phyloP scores from a whole-genome alignment of 2,888 invertebrate genomes.

The Folsomia candida region DNA sequence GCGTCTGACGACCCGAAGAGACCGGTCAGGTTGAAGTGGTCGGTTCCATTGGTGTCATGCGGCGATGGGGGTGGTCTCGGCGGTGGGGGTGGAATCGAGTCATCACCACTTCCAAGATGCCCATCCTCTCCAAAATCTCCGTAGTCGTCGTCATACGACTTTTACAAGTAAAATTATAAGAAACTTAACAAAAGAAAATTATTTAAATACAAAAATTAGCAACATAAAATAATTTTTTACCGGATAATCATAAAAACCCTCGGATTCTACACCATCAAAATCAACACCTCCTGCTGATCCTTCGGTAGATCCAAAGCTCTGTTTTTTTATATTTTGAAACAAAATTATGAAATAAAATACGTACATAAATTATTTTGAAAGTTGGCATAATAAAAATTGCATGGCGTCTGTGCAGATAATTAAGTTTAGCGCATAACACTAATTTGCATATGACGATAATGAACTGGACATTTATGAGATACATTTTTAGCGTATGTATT shows the following conservation, averaged over 20 bases:
- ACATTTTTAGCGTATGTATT: too few species aligned
- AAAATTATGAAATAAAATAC: too few species aligned
- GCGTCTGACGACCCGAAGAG: too few species aligned
- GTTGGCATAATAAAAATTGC: too few species aligned
- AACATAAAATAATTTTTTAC: slow-evolving; percentile 16
- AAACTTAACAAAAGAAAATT: slow-evolving; percentile 16
- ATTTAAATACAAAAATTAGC: slow-evolving; percentile 10
- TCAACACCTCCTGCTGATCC: slow-evolving; percentile 38
- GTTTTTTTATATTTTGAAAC: too few species aligned
- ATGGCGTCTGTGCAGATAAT: too few species aligned
- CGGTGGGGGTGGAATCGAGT: slow-evolving; percentile 39
- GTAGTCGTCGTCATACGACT: slow-evolving; percentile 31
- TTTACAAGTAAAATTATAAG: slow-evolving; percentile 12
- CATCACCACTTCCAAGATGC: slow-evolving; percentile 21
- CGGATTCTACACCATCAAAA: slow-evolving; percentile 24
- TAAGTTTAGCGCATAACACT: too few species aligned
- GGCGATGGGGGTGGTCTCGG: slow-evolving; percentile 35
- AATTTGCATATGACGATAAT: too few species aligned
- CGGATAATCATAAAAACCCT: slow-evolving; percentile 38
- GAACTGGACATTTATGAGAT: too few species aligned
- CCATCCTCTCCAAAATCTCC: slow-evolving; percentile 25
- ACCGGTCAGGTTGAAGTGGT: not conserved
- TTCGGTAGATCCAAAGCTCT: slow-evolving; percentile 46
- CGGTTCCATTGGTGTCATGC: not conserved
- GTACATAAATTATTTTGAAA: too few species aligned